phyloP scores from a whole-genome alignment of 1,140 invertebrate genomes.

The Coptotermes formosanus region DNA sequence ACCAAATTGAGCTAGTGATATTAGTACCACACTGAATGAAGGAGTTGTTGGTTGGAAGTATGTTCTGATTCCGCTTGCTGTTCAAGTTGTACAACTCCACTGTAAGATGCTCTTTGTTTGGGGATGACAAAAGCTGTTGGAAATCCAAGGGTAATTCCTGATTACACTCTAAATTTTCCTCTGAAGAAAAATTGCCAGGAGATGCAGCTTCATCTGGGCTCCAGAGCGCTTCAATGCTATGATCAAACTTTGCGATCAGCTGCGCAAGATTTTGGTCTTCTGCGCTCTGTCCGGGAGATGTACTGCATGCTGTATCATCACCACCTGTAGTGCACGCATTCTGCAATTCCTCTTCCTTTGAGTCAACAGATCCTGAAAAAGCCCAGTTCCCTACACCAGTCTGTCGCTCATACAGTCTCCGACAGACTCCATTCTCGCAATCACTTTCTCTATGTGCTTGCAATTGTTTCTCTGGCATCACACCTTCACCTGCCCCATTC shows the following conservation, averaged over 20 bases:
- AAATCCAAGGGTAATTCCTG: constrained; percentile 59
- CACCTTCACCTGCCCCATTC: too few relatives aligned
- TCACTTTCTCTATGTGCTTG: too few relatives aligned
- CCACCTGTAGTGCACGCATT: background rate
- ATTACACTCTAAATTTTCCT: constrained; percentile 53
- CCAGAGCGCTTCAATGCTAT: constrained; percentile 64
- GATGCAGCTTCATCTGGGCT: constrained; percentile 41
- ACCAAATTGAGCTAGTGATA: constrained; percentile 50
- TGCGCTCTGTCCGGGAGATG: background rate
- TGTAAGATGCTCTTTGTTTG: constrained; percentile 46
- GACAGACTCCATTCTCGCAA: background rate
- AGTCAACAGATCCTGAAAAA: background rate
- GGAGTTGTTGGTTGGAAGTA: background rate
- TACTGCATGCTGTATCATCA: too few relatives aligned
- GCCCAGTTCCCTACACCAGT: background rate
- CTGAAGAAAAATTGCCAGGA: constrained; percentile 41
- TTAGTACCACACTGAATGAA: constrained; percentile 44
- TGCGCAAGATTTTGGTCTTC: constrained; percentile 49
- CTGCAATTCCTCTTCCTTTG: background rate
- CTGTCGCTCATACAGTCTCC: constrained; percentile 1
- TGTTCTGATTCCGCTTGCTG: constrained; percentile 36
- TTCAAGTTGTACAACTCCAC: constrained; percentile 42
- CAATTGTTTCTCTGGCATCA: too few relatives aligned
- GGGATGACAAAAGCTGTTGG: constrained; percentile 55
- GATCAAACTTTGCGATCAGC: constrained; percentile 65